These are phyloP conservation scores for Ctenicera cuprea DNA, from an alignment of 2,888 invertebrate genomes.

Conservation along the genomic window DNA sequence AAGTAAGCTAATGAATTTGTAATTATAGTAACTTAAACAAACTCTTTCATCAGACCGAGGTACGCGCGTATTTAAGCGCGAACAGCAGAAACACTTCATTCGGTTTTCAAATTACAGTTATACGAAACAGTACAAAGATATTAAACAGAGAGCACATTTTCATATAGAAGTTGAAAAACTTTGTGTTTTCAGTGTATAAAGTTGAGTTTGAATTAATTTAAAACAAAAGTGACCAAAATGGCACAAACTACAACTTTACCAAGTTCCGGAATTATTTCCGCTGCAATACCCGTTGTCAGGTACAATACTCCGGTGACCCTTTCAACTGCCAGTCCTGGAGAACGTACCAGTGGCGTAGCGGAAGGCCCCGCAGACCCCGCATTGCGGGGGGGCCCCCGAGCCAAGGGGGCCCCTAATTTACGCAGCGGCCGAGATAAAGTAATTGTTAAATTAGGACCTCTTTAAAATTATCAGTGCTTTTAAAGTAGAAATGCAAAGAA, in stretches of 20 bases:
- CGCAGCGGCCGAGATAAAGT: too few species aligned
- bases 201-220: not conserved
- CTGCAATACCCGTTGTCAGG: not conserved
- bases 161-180: not conserved
- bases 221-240: constrained; percentile 44
- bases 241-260: constrained; percentile 45
- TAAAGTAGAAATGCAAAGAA: too few species aligned
- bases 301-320: constrained; percentile 44
- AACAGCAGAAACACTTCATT: constrained; percentile 12
- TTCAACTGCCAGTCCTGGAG: constrained; percentile 63
- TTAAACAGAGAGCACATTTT: not conserved
- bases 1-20: constrained; percentile 37
- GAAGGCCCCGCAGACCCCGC: too few species aligned
- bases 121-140: too few species aligned
- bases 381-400: too few species aligned
- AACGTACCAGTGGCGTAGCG: too few species aligned
- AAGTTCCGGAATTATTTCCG: constrained; percentile 1
- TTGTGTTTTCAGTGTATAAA: constrained; percentile 3
- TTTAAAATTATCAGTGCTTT: too few species aligned
- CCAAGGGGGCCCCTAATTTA: too few species aligned
- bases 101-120: constrained; percentile 1
- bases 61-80: constrained; percentile 41
- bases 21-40: constrained; percentile 25
- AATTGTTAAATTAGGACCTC: too few species aligned
- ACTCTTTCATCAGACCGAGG: constrained; percentile 43